Conservation (phyloP, 2,113 vertebrate species). For the Thinocorus orbignyianus region DNA sequence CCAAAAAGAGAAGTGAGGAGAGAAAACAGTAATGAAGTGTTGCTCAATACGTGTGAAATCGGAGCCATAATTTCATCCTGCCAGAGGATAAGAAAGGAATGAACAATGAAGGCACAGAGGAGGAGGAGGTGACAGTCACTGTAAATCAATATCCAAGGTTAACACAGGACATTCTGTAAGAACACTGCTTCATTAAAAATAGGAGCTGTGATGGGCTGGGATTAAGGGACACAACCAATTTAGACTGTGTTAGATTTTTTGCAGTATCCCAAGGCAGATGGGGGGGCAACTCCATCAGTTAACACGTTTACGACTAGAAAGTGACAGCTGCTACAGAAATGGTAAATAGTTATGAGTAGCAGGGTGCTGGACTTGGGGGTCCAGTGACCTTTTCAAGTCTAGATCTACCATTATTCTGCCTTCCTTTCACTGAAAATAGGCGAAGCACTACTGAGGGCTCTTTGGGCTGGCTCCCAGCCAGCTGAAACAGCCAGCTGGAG, state of each 20-base stretch:
- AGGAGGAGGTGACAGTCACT: slow-evolving; percentile 1
- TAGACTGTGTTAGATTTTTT: neutral
- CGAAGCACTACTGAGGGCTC: neutral
- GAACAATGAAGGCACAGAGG: slow-evolving; percentile 32
- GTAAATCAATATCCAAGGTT: slow-evolving; percentile 30
- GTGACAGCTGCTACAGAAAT: neutral
- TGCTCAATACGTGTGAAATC: slow-evolving; percentile 30
- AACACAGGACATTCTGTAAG: slow-evolving; percentile 12
- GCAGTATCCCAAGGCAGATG: neutral
- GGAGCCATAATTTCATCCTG: slow-evolving; percentile 46
- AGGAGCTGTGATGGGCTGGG: neutral
- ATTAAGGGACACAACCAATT: neutral
- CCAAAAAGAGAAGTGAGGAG: slow-evolving; percentile 1
- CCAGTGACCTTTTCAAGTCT: neutral
- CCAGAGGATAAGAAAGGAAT: slow-evolving; percentile 46
- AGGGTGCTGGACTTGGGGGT: neutral
- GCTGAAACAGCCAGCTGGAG: slow-evolving; percentile 21
- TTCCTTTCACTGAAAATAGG: slow-evolving; percentile 4
- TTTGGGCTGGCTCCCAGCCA: neutral
- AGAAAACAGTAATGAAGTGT: slow-evolving; percentile 25
- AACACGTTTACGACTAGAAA: neutral
- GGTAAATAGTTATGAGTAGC: neutral
- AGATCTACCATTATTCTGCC: neutral
- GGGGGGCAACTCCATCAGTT: neutral
- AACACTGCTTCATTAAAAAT: slow-evolving; percentile 9